Conservation (phyloP, 1,140 invertebrate genomes). For the Antheraea pernyi region DNA sequence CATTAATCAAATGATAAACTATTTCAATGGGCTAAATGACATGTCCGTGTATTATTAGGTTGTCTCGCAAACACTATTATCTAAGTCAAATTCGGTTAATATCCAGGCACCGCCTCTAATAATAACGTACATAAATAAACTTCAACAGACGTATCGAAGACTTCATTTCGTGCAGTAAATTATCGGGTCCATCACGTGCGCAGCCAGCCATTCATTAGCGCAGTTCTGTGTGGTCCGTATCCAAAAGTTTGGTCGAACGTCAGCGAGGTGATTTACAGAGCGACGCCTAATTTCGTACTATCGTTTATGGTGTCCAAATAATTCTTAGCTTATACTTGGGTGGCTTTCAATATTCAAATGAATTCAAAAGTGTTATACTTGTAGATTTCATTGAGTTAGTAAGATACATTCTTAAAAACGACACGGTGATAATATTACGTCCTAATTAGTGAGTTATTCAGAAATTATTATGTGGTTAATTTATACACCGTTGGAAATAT, state of each 20-base stretch:
- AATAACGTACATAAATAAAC: background rate
- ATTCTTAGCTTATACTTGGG: background rate
- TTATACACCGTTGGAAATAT: no score
- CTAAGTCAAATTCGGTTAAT: background rate
- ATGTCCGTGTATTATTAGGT: no score
- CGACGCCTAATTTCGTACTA: background rate
- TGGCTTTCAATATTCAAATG: no score
- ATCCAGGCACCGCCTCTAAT: background rate
- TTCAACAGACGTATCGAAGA: background rate
- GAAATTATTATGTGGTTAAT: no score
- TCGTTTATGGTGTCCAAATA: background rate
- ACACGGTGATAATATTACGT: no score
- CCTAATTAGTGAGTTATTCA: no score
- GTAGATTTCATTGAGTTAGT: no score
- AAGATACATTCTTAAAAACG: no score
- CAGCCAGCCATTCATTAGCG: background rate
- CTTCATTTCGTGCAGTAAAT: slow-evolving; percentile 1
- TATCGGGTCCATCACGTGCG: background rate
- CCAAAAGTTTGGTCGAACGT: background rate
- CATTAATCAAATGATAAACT: no score
- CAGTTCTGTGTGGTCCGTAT: background rate
- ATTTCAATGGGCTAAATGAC: no score
- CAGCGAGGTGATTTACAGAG: background rate
- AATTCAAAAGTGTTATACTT: no score
- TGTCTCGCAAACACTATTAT: no score